Conservation (phyloP, 2,797 vertebrate genomes). For the Pangasius mekongensis region DNA sequence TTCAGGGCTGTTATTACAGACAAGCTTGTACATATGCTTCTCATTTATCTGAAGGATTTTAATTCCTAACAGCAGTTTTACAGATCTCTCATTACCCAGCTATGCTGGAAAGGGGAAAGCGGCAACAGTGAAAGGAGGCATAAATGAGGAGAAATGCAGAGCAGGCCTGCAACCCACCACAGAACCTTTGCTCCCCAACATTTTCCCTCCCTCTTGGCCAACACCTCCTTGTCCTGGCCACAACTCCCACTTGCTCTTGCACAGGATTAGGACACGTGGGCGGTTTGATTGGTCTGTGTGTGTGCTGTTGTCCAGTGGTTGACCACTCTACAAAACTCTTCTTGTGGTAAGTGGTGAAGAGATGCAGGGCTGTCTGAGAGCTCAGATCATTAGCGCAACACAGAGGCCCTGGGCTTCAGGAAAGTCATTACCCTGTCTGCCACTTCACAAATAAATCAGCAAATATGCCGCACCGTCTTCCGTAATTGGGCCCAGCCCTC, state of each 20-base stretch:
- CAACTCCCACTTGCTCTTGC: conserved; percentile 23
- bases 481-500: conserved; percentile 49
- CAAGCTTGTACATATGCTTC: conserved; percentile 88
- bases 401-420: conserved; percentile 42
- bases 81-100: conserved; percentile 86
- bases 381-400: conserved; percentile 46
- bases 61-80: conserved; percentile 76
- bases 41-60: conserved; percentile 72
- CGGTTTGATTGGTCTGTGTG: conserved; percentile 54
- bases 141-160: conserved; percentile 51
- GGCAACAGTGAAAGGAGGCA: conserved; percentile 57
- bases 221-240: conserved; percentile 27
- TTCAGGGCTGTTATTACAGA: conserved; percentile 80
- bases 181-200: conserved; percentile 51
- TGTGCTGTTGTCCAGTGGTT: conserved; percentile 16
- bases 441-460: conserved; percentile 58
- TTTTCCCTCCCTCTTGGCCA: conserved; percentile 30
- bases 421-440: conserved; percentile 60
- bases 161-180: conserved; percentile 49
- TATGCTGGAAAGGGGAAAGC: conserved; percentile 81
- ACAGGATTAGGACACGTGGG: conserved; percentile 31
- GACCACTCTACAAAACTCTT: conserved; percentile 39
- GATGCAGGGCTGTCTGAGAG: conserved; percentile 42
- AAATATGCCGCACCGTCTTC: conserved; percentile 47
- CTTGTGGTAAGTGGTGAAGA: conserved; percentile 45